A percentile compares a stretch with the other conserved stretches of the same genome.
phyloP scores from a whole-genome alignment of 1,140 invertebrate species.

The Magallana gigas region DNA sequence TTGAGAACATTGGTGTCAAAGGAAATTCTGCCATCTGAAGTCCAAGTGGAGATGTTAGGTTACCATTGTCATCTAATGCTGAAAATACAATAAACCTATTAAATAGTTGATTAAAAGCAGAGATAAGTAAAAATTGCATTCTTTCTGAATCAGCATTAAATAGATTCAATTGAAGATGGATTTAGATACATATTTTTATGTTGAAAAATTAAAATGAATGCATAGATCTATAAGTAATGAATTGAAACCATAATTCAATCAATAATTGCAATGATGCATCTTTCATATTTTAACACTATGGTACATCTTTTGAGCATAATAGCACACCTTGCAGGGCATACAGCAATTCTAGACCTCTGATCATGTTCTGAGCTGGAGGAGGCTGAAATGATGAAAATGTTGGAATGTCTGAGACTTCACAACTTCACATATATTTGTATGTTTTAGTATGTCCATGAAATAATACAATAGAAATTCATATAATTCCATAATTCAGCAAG shows the following conservation, averaged over 20 bases:
- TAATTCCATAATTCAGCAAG: no score
- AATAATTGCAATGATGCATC: neutral
- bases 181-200: no score
- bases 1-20: constrained; percentile 91
- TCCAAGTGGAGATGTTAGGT: constrained; percentile 90
- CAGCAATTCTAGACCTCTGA: constrained; percentile 91
- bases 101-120: no score
- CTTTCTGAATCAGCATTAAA: no score
- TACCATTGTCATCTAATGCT: constrained; percentile 89
- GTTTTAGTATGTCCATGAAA: no score
- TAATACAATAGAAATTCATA: no score
- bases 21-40: constrained; percentile 95
- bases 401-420: no score
- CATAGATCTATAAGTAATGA: no score
- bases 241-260: no score
- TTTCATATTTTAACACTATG: neutral
- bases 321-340: constrained; percentile 86
- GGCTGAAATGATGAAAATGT: constrained; percentile 78
- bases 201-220: neutral
- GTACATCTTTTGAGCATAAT: neutral
- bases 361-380: constrained; percentile 93
- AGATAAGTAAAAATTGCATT: no score
- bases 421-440: no score
- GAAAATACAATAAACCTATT: constrained; percentile 66
- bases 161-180: no score